Evolutionary conservation across 2,888 invertebrate genomes (phyloP), one percentile per base, ranked within the genome.

Genomic region (Nomada ferruginata): DNA sequence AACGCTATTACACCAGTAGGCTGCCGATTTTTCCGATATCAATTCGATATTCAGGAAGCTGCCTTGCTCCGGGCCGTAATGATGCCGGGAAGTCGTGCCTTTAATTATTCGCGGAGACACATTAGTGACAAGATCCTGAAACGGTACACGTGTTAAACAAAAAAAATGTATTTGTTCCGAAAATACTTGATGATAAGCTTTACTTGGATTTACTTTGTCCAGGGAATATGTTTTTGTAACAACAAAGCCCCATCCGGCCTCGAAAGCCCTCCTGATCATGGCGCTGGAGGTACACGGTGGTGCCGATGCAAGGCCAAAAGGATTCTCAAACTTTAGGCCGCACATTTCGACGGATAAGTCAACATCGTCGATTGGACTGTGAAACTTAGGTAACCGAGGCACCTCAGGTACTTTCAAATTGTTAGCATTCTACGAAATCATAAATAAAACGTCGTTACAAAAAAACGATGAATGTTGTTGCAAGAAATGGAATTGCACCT

Each of bases 31-130:
- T 94, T 99, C 99, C 0, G 99, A 99, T 92, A 99, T 99, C 20
- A 99, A 94, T 94, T 99, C 99, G 87, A 99, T 99, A 93, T 99
- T 99, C 29, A 99, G 95, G 94, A 99, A 99, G 3, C 98, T 96
- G 11, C 98, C 97, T 94, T 99, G 99, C n/a, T 98, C 98, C 0
- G 99, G 99, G 0, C 99, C 99, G 93, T 96, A 99, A 90, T 96
- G 95, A 90, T 98, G 96, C 0, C 99, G 98, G 0, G 98, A 97
- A 0, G 99, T 99, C 0, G 97, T 97, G 15, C 99, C 99, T 73
- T 98, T 96, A 0, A 99, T 96, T 89, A 99, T 99, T 76, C 99
- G 96, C 0, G 99, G 99, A 0, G 99, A 99, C 0, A 99, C 98
- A 94, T 99, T 99, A 0, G 98, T 99, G 7, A 99, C 98, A 78